Evolutionary conservation across 2,888 invertebrate species (phyloP).

Genomic region (Fissipunctia ypsillon): DNA sequence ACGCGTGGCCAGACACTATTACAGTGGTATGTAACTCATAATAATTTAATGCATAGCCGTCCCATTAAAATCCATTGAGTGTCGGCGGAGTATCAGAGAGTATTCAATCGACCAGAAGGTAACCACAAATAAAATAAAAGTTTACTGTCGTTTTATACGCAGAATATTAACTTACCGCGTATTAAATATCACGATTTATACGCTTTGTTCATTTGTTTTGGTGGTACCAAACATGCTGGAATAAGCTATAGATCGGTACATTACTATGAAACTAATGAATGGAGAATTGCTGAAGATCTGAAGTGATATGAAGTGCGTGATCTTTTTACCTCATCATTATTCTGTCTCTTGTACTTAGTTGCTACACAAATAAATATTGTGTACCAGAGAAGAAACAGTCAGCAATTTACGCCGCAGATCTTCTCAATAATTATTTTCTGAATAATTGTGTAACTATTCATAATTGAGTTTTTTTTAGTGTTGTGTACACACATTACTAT

Average conservation of each 20-base stretch:
- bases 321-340: conserved; percentile 10
- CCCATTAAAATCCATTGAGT: conserved; percentile 87
- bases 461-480: neutral
- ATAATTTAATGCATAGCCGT: conserved; percentile 72
- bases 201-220: conserved; percentile 54
- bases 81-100: conserved; percentile 75
- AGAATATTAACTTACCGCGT: conserved; percentile 70
- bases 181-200: conserved; percentile 66
- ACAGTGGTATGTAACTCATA: conserved; percentile 76
- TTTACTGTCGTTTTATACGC: conserved; percentile 65
- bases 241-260: conserved; percentile 24
- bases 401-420: too few species aligned
- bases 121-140: conserved; percentile 75
- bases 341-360: neutral
- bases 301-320: neutral
- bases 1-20: conserved; percentile 67
- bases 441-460: neutral
- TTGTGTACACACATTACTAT: neutral
- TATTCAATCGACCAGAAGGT: conserved; percentile 75
- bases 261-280: conserved; percentile 22
- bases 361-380: neutral
- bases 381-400: neutral
- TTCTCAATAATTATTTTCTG: neutral
- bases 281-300: conserved; percentile 10
- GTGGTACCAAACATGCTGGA: conserved; percentile 11